Evolutionary conservation across 1,140 invertebrate genomes (phyloP), one percentile per base, ranked within the genome.

Genomic region (Orussus abietinus): DNA sequence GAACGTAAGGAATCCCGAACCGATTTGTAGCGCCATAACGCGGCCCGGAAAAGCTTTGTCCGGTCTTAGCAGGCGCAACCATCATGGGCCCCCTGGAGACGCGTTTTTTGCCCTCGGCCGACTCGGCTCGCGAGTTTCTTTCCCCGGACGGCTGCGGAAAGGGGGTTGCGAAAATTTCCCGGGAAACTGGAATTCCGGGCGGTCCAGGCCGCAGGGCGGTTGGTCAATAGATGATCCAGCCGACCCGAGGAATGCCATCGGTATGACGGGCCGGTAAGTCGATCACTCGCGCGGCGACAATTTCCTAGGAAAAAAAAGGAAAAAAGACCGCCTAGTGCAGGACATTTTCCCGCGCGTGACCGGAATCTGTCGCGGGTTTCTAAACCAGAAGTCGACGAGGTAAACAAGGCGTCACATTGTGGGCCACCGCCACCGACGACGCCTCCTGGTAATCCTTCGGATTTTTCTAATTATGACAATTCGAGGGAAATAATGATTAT

Each of bases 11-110:
- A 69, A 67, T 70, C 59, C 49, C 26, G 63, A 31, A 52, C 34
- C 63, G 64, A 70, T 70, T 70, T 66, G 65, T 63, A 58, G 48
- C 53, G 49, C 57, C 57, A 51, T 64, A 62, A 66, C 63, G 50
- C 32, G 43, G 33, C 33, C 14, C 38, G 38, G 51, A 46, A 49
- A 62, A 64, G 59, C 53, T 32, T 44, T 44, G 58, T 54, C 53
- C 59, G 51, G n/a, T n/a, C n/a, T 62, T 49, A 59, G 55, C 55
- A 45, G 47, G 45, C 51, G 51, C 53, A 52, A 55, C 31, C 53
- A 51, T 49, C 52, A 53, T 15, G 17, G 5, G n/a, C n/a, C n/a
- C n/a, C n/a, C n/a, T n/a, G n/a, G n/a, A n/a, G n/a, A 12, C 14
- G 4, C 21, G 40, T 49, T 51, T 47, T 38, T 52, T 30, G 38